Conservation (phyloP, 2,888 invertebrate species). For the Ashinkailepas kermadecensis region DNA sequence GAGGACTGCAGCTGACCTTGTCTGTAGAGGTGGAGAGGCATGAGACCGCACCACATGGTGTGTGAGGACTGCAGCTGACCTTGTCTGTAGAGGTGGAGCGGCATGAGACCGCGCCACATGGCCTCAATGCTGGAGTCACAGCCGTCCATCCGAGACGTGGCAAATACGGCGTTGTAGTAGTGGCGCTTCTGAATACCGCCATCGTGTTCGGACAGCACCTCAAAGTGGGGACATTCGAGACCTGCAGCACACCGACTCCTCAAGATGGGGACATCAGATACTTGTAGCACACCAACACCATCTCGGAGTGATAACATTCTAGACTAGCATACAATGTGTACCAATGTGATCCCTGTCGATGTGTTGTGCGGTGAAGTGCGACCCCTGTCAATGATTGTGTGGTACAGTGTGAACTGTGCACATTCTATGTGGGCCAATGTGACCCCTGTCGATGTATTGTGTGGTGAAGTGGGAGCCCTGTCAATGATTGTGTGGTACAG, state of each 20-base stretch:
- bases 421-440: too few species aligned
- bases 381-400: too few species aligned
- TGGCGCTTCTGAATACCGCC: conserved; percentile 36
- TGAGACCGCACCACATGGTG: conserved; percentile 33
- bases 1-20: too few species aligned
- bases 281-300: background rate
- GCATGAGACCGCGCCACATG: conserved; percentile 37
- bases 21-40: too few species aligned
- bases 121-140: conserved; percentile 35
- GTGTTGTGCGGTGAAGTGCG: too few species aligned
- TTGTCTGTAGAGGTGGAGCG: conserved; percentile 36
- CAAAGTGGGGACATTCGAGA: conserved; percentile 36
- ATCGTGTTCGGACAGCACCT: conserved; percentile 35
- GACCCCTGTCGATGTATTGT: too few species aligned
- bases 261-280: background rate
- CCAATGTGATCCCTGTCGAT: too few species aligned
- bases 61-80: conserved; percentile 35
- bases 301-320: too few species aligned
- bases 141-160: conserved; percentile 32
- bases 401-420: too few species aligned
- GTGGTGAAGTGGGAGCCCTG: too few species aligned
- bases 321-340: too few species aligned
- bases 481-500: too few species aligned
- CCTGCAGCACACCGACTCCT: conserved; percentile 29
- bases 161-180: conserved; percentile 35